Conservation (phyloP, 2,888 invertebrate species). For the Chydorus sphaericus region DNA sequence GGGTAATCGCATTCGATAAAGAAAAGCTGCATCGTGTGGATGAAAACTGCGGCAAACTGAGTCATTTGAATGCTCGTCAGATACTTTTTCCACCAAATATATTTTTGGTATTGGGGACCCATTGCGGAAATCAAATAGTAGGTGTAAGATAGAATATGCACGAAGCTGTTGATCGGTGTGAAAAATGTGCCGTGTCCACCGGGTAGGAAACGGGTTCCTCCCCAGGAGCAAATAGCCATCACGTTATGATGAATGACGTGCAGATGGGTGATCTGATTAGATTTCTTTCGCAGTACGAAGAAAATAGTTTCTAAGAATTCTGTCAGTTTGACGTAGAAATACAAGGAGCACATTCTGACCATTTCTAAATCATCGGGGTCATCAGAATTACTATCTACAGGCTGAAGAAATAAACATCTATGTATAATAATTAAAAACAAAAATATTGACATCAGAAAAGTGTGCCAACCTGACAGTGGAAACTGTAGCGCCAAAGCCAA, state of each 20-base stretch:
- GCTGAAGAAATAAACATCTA: too few relatives aligned
- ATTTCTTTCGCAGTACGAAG: slow-evolving; percentile 33
- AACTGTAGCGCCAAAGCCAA: slow-evolving; percentile 72
- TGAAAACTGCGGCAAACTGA: slow-evolving; percentile 67
- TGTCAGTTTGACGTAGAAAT: slow-evolving; percentile 74
- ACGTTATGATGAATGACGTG: slow-evolving; percentile 36
- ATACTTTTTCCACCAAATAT: slow-evolving; percentile 81
- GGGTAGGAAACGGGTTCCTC: slow-evolving; percentile 37
- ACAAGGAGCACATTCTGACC: slow-evolving; percentile 75
- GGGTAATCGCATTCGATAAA: slow-evolving; percentile 73
- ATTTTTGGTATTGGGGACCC: slow-evolving; percentile 72
- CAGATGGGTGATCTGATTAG: slow-evolving; percentile 31
- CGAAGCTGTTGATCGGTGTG: slow-evolving; percentile 68
- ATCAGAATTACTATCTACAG: slow-evolving; percentile 54
- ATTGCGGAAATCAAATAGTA: slow-evolving; percentile 76
- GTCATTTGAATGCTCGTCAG: slow-evolving; percentile 72
- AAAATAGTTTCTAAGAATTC: slow-evolving; percentile 72
- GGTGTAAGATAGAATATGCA: slow-evolving; percentile 73
- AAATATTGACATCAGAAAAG: too few relatives aligned
- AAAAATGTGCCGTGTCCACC: slow-evolving; percentile 82
- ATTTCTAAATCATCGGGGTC: slow-evolving; percentile 50
- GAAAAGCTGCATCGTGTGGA: slow-evolving; percentile 66
- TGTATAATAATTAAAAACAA: too few relatives aligned
- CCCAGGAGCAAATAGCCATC: slow-evolving; percentile 36
- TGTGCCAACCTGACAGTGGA: slow-evolving; percentile 55